phyloP scores from a whole-genome alignment of 2,797 vertebrate species.

The Hippoglossus hippoglossus region DNA sequence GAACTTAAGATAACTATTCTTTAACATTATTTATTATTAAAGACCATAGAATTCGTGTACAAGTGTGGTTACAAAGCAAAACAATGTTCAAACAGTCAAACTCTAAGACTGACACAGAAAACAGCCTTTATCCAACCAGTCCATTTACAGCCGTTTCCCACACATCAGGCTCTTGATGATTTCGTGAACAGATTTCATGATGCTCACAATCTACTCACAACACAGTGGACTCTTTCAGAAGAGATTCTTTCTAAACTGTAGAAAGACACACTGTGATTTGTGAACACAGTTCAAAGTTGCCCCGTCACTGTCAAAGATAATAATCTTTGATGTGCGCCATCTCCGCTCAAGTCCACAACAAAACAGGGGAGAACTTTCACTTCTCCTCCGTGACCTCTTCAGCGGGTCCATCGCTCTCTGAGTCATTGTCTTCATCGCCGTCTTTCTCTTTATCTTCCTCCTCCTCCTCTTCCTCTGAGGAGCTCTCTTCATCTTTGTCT shows the following conservation, averaged over 20 bases:
- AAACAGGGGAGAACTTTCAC: constrained; percentile 34
- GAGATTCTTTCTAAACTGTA: not conserved
- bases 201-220: constrained; percentile 7
- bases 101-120: constrained; percentile 8
- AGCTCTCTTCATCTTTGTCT: constrained; percentile 34
- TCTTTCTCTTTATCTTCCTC: not conserved
- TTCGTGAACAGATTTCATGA: not conserved
- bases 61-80: constrained; percentile 16
- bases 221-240: not conserved
- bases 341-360: constrained; percentile 40
- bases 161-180: not conserved
- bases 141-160: not conserved
- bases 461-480: constrained; percentile 27
- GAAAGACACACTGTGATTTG: constrained; percentile 12
- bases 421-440: not conserved
- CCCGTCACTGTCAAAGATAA: constrained; percentile 1
- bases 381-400: constrained; percentile 38
- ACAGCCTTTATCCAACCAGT: not conserved
- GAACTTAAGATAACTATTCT: not conserved
- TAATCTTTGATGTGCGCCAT: not conserved
- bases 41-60: constrained; percentile 19
- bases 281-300: constrained; percentile 27
- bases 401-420: constrained; percentile 24
- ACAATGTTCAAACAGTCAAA: not conserved
- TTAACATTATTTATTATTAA: constrained; percentile 46